Percentiles rank a stretch among this genome's conserved stretches.
phyloP scores from a whole-genome alignment of 23 tunicate genomes.

The Oikopleura dioica region DNA sequence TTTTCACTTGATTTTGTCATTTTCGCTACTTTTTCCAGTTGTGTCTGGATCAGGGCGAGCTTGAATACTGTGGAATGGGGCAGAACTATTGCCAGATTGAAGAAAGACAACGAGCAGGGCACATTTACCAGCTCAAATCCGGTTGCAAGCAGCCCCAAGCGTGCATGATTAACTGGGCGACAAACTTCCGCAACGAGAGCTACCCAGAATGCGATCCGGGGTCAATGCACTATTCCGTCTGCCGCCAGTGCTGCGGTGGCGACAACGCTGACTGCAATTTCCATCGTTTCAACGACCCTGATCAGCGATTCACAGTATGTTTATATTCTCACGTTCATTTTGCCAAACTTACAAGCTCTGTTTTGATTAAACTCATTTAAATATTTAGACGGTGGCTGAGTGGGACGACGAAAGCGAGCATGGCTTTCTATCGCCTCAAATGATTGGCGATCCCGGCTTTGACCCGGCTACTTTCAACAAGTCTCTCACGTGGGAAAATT shows the following conservation, averaged over 20 bases:
- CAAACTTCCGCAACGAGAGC: neutral
- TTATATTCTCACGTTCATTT: too few relatives aligned
- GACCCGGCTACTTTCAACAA: neutral
- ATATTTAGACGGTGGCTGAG: neutral
- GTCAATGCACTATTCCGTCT: neutral
- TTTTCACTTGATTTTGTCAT: too few relatives aligned
- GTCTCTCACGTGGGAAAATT: neutral
- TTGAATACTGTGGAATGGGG: neutral
- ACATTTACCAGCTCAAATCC: neutral
- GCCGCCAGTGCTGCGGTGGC: slow-evolving; percentile 10
- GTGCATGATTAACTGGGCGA: neutral
- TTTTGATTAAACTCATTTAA: too few relatives aligned
- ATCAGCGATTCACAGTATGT: too few relatives aligned
- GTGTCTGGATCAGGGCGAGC: too few relatives aligned
- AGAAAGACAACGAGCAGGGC: neutral
- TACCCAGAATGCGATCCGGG: slow-evolving; percentile 6
- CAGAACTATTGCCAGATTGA: neutral
- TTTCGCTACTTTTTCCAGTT: too few relatives aligned
- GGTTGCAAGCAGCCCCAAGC: slow-evolving; percentile 3
- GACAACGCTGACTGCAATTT: neutral
- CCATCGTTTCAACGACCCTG: neutral
- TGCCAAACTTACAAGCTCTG: too few relatives aligned
- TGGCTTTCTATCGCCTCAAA: neutral
- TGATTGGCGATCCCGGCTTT: neutral
- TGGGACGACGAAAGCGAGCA: neutral